Evolutionary conservation across 64 coral and sea anemone genomes (phyloP).

Genomic region (Dendrophyllia cribrosa): DNA sequence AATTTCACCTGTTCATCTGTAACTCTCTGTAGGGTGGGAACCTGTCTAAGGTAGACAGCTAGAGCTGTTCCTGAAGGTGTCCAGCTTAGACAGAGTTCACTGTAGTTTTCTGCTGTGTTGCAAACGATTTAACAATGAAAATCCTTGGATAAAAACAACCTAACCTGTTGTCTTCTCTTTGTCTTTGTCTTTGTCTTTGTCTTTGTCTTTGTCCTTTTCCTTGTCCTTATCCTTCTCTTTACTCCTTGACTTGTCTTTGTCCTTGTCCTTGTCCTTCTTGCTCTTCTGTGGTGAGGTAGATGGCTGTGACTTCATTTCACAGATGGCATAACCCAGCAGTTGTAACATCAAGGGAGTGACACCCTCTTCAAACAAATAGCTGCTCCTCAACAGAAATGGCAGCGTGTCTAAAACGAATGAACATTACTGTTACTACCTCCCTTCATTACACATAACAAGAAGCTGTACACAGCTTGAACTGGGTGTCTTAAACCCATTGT

Average conservation of each 20-base stretch:
- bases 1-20: too few relatives aligned
- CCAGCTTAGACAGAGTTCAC: too few relatives aligned
- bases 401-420: conserved; percentile 68
- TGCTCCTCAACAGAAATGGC: conserved; percentile 90
- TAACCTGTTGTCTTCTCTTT: conserved; percentile 52
- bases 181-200: conserved; percentile 65
- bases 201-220: conserved; percentile 4
- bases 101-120: neutral
- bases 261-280: conserved; percentile 90
- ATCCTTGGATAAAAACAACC: neutral
- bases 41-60: too few relatives aligned
- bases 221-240: conserved; percentile 71
- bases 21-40: too few relatives aligned
- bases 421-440: neutral
- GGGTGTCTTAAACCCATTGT: too few relatives aligned
- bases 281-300: conserved; percentile 77
- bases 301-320: conserved; percentile 75
- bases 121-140: neutral
- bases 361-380: conserved; percentile 96
- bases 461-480: too few relatives aligned
- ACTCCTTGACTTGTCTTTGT: conserved; percentile 61
- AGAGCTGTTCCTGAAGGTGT: too few relatives aligned
- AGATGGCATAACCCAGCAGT: conserved; percentile 91
- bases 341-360: conserved; percentile 98
- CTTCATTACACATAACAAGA: too few relatives aligned